phyloP scores from a whole-genome alignment of 1,140 invertebrate species.

The Nebria ingens region DNA sequence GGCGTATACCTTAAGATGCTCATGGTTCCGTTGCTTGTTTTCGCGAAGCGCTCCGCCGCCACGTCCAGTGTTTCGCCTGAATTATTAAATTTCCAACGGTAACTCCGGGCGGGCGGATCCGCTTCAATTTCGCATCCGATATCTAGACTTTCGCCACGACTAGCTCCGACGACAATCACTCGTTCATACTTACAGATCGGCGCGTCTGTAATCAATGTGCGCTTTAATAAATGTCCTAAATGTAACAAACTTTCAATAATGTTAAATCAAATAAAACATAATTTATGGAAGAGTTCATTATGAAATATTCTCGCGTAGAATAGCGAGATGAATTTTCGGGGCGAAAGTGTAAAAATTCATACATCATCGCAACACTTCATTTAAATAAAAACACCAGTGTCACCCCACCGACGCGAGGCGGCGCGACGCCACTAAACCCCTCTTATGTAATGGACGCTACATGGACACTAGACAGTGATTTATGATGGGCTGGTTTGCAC shows the following conservation, averaged over 20 bases:
- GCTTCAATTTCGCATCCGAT: constrained; percentile 79
- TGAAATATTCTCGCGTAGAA: too few relatives aligned
- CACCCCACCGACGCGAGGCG: too few relatives aligned
- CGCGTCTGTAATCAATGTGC: constrained; percentile 49
- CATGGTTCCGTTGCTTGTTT: constrained; percentile 52
- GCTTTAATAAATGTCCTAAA: neutral
- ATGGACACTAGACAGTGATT: too few relatives aligned
- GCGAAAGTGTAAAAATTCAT: too few relatives aligned
- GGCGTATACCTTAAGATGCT: constrained; percentile 60
- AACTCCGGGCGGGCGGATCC: constrained; percentile 71
- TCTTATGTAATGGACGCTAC: too few relatives aligned
- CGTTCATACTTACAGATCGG: constrained; percentile 67
- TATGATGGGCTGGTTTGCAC: neutral
- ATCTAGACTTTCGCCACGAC: constrained; percentile 68
- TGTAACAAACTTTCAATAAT: neutral
- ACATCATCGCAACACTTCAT: too few relatives aligned
- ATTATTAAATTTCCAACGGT: constrained; percentile 88
- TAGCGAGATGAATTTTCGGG: too few relatives aligned
- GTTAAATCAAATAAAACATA: too few relatives aligned
- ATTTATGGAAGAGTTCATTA: too few relatives aligned
- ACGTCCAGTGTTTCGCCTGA: constrained; percentile 71
- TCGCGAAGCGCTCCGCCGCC: constrained; percentile 53
- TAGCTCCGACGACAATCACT: constrained; percentile 71
- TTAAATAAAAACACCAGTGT: too few relatives aligned
- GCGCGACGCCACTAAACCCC: too few relatives aligned